These are phyloP conservation scores for Kryphioiulus occultus DNA, from an alignment of 2,888 invertebrate species.

Conservation along the genomic window DNA sequence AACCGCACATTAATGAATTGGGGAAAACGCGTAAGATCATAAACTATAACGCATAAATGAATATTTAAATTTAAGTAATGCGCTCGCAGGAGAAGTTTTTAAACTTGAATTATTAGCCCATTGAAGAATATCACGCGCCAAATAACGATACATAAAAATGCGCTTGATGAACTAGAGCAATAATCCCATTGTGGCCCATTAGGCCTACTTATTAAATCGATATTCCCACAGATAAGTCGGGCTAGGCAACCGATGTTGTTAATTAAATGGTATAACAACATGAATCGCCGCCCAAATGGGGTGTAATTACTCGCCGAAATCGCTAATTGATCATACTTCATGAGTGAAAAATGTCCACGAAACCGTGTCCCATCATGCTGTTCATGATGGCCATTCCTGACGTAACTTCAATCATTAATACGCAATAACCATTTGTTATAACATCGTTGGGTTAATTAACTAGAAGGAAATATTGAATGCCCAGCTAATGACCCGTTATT, in stretches of 20 bases:
- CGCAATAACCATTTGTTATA: not conserved
- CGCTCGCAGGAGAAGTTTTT: not conserved
- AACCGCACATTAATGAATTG: not conserved
- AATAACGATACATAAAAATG: not conserved
- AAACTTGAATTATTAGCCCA: not conserved
- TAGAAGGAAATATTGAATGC: not conserved
- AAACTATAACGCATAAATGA: not conserved
- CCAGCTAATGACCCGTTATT: not conserved
- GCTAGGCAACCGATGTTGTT: slow-evolving; percentile 6
- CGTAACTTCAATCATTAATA: not conserved
- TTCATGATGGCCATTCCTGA: not conserved
- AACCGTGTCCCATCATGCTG: not conserved
- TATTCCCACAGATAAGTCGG: slow-evolving; percentile 7
- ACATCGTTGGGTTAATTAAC: not conserved
- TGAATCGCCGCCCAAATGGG: slow-evolving; percentile 13
- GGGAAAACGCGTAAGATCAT: not conserved
- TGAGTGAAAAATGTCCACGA: not conserved
- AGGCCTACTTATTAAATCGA: slow-evolving; percentile 17
- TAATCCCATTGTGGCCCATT: not conserved
- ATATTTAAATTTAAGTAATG: slow-evolving; percentile 22
- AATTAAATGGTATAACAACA: slow-evolving; percentile 20
- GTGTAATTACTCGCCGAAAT: slow-evolving; percentile 7
- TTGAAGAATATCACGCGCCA: not conserved
- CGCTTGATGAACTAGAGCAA: slow-evolving; percentile 17
- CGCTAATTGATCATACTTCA: slow-evolving; percentile 9